These are phyloP conservation scores for Listrodromus nycthemerus DNA, from an alignment of 2,888 invertebrate species.

Conservation along the genomic window DNA sequence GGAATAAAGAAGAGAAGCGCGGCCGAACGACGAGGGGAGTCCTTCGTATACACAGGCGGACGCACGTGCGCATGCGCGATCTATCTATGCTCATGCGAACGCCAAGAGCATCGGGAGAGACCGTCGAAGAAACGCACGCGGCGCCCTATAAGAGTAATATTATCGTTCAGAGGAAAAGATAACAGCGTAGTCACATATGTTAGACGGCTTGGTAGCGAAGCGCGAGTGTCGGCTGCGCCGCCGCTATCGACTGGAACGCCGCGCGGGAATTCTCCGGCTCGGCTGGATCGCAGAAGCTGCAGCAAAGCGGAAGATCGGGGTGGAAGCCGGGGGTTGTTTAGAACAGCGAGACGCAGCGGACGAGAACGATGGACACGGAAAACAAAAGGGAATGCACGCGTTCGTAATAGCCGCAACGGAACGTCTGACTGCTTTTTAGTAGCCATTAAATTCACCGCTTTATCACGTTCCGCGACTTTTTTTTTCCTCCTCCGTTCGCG, in stretches of 20 bases:
- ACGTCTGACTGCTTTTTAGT: constrained; percentile 39
- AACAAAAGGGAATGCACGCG: constrained; percentile 7
- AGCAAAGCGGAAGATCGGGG: constrained; percentile 11
- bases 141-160: constrained; percentile 76
- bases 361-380: constrained; percentile 7
- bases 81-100: neutral
- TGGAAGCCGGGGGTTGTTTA: neutral
- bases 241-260: neutral
- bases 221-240: constrained; percentile 6
- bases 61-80: constrained; percentile 12
- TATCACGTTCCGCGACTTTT: constrained; percentile 1
- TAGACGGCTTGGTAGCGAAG: constrained; percentile 65
- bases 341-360: constrained; percentile 1
- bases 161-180: constrained; percentile 80
- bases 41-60: neutral
- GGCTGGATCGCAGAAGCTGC: constrained; percentile 4
- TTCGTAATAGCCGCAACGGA: constrained; percentile 6
- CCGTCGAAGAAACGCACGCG: constrained; percentile 69
- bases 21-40: neutral
- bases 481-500: neutral
- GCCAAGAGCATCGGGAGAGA: constrained; percentile 17
- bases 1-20: no score
- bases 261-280: constrained; percentile 9
- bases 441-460: constrained; percentile 49
- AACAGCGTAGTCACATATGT: constrained; percentile 78